Evolutionary conservation across 2,888 invertebrate species (phyloP).

Genomic region (Torymus auratus): DNA sequence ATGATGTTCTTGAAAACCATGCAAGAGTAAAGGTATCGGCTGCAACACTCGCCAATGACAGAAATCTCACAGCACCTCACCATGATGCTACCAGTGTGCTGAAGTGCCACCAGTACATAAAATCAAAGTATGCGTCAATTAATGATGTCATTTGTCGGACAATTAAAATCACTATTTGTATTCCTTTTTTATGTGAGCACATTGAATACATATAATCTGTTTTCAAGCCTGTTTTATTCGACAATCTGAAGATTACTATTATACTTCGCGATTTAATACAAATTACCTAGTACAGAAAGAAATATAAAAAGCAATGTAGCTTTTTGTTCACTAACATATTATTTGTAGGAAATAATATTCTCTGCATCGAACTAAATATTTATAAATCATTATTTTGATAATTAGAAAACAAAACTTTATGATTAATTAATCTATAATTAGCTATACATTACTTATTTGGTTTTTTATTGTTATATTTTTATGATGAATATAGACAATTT

Average conservation of each 20-base stretch:
- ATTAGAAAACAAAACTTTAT: no score
- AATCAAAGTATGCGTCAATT: conserved; percentile 73
- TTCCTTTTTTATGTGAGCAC: conserved; percentile 67
- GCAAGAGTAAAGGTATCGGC: conserved; percentile 50
- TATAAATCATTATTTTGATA: conserved; percentile 27
- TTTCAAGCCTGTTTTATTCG: conserved; percentile 63
- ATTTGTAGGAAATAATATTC: conserved; percentile 47
- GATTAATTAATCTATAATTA: no score
- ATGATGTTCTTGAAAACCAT: conserved; percentile 43
- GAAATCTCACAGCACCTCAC: conserved; percentile 59
- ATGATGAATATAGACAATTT: background rate
- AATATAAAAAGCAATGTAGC: conserved; percentile 13
- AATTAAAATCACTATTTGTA: conserved; percentile 69
- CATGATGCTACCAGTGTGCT: conserved; percentile 58
- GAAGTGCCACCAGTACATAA: conserved; percentile 54
- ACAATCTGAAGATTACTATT: conserved; percentile 50
- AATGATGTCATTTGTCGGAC: conserved; percentile 71
- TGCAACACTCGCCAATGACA: conserved; percentile 46
- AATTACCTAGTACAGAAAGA: conserved; percentile 29
- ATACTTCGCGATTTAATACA: conserved; percentile 42
- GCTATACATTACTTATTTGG: no score
- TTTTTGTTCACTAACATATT: conserved; percentile 41
- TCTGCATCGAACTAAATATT: conserved; percentile 30
- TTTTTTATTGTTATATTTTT: no score
- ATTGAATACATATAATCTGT: conserved; percentile 65